Evolutionary conservation across 2,888 invertebrate genomes (phyloP), one percentile per base, ranked within the genome.

Genomic region (Julus scandinavius): DNA sequence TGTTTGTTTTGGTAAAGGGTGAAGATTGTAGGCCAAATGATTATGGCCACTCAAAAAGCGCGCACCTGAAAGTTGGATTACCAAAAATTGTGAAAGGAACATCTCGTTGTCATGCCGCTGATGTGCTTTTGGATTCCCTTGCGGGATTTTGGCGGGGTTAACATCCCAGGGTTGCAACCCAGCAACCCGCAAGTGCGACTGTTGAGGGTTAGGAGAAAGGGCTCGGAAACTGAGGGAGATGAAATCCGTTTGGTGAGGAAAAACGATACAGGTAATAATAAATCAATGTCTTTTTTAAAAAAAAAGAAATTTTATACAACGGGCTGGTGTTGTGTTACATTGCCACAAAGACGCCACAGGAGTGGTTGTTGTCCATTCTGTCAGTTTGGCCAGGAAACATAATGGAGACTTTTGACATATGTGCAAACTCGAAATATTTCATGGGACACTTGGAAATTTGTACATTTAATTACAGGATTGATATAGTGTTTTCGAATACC

Each of bases 101-200:
- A 72, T 20, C 9, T n/a, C n/a, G 15, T 38, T 15, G 15, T 11
- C 86, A 86, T 86, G 86, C 86, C 86, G 11, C 20, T 86, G 86
- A 45, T 86, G 49, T 86, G 86, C 50, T 86, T 86, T 38, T 86
- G 86, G 86, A 41, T 86, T 6, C 86, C 86, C n/a, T 45, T 45
- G 1, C 15, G 86, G 49, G 86, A 86, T 15, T 86, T 86, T 29
- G n/a, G 49, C 45, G 86, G 49, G 29, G 49, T 86, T 4, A 20
- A 86, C 86, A 86, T 86, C 50, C 86, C 86, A 0, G 86, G 86
- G 49, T 86, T 86, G 29, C 49, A n/a, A 11, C 38, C 80, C 80
- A 40, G 80, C 7, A 80, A 80, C 80, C 80, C 80, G 13, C 80
- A 80, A 80, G 80, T 80, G 80, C 38, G 80, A 1, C 80, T 80